Percentiles rank a stretch among this genome's conserved stretches.
These are phyloP conservation scores for Hemistola chrysoprasaria DNA, from an alignment of 2,888 invertebrate species.

Conservation along the genomic window DNA sequence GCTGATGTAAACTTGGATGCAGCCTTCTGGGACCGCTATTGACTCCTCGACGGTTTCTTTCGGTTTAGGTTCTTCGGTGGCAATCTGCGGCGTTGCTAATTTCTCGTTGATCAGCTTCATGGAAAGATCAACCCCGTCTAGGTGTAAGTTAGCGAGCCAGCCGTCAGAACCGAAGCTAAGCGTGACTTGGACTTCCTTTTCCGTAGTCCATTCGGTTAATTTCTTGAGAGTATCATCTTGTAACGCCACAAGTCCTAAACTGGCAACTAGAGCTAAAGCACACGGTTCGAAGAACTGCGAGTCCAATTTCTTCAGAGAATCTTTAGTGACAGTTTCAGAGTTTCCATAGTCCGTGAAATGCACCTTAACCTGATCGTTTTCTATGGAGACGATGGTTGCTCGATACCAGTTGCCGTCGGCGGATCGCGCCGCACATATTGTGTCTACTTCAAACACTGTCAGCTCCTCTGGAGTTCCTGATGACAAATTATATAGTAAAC, in stretches of 20 bases:
- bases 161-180: constrained; percentile 76
- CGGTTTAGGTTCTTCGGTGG: constrained; percentile 33
- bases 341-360: constrained; percentile 88
- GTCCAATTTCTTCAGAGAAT: constrained; percentile 72
- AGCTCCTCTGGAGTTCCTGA: constrained; percentile 63
- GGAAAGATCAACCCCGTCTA: constrained; percentile 76
- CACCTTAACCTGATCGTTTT: constrained; percentile 71
- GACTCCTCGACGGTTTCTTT: constrained; percentile 51
- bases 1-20: constrained; percentile 81
- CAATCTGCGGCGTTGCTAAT: constrained; percentile 56
- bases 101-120: constrained; percentile 71
- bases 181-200: constrained; percentile 78
- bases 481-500: constrained; percentile 19
- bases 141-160: constrained; percentile 80
- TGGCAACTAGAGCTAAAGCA: constrained; percentile 59
- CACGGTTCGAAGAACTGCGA: constrained; percentile 69
- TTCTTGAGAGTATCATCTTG: constrained; percentile 60
- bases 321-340: constrained; percentile 76
- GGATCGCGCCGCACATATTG: constrained; percentile 84
- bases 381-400: constrained; percentile 73
- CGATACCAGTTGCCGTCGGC: constrained; percentile 88
- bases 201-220: constrained; percentile 65
- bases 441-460: constrained; percentile 69
- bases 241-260: constrained; percentile 62
- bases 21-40: constrained; percentile 56